Conservation (phyloP, 2,797 vertebrate species). For the Carcharodon carcharias region DNA sequence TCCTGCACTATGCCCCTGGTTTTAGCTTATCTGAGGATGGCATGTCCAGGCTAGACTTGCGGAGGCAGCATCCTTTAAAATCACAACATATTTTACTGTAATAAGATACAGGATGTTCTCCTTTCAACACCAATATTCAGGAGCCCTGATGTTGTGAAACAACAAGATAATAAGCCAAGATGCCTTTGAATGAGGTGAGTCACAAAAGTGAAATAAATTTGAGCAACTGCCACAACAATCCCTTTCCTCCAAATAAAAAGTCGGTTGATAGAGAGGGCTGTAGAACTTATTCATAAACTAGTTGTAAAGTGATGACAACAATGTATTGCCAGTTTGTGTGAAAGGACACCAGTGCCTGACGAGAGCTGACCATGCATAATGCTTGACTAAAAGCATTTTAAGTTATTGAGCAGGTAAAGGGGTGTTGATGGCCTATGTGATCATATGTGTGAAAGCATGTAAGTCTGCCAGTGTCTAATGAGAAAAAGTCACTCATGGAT, state of each 20-base stretch:
- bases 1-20: neutral
- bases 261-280: neutral
- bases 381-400: neutral
- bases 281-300: neutral
- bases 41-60: neutral
- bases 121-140: neutral
- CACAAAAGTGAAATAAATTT: neutral
- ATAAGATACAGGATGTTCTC: slow-evolving; percentile 1
- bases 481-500: neutral
- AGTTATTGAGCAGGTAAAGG: neutral
- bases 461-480: neutral
- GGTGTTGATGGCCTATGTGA: neutral
- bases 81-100: neutral
- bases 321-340: neutral
- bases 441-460: neutral
- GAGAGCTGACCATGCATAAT: neutral
- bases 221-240: neutral
- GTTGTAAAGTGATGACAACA: neutral
- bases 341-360: neutral
- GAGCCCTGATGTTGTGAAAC: slow-evolving; percentile 3
- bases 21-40: neutral
- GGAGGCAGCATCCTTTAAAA: neutral
- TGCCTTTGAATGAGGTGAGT: neutral
- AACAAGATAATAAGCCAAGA: neutral
- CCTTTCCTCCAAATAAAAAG: neutral